Evolutionary conservation across 1,140 invertebrate genomes (phyloP).

Genomic region (Drosophila leontia): DNA sequence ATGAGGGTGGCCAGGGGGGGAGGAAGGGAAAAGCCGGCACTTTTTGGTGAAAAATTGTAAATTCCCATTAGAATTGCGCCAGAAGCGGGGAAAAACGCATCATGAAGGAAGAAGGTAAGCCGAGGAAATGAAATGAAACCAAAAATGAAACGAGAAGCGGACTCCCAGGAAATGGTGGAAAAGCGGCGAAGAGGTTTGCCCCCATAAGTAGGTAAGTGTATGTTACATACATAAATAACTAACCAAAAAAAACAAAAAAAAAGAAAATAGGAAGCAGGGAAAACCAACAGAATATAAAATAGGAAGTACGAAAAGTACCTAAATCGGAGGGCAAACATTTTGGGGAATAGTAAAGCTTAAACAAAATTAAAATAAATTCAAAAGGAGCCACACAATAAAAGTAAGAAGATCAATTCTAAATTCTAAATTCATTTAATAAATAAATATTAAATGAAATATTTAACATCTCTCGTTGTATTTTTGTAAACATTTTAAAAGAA

Average conservation of each 20-base stretch:
- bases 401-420: too few relatives aligned
- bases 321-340: conserved; percentile 8
- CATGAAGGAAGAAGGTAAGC: conserved; percentile 41
- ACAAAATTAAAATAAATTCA: too few relatives aligned
- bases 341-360: neutral
- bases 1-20: neutral
- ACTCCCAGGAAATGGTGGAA: conserved; percentile 19
- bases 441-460: too few relatives aligned
- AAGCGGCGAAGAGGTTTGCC: conserved; percentile 2
- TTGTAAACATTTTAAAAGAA: neutral
- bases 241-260: conserved; percentile 23
- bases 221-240: conserved; percentile 66
- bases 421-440: too few relatives aligned
- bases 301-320: conserved; percentile 36
- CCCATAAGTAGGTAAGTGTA: conserved; percentile 72
- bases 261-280: neutral
- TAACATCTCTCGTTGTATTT: too few relatives aligned
- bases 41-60: conserved; percentile 81
- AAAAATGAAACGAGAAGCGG: conserved; percentile 48
- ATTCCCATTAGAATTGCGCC: conserved; percentile 79
- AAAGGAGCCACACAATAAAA: too few relatives aligned
- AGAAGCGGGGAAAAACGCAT: conserved; percentile 24
- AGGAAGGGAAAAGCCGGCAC: conserved; percentile 35
- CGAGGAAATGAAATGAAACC: conserved; percentile 74
- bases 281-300: conserved; percentile 49